These are phyloP conservation scores for Auanema freiburgensis DNA, from an alignment of 2,888 invertebrate species.

Conservation along the genomic window DNA sequence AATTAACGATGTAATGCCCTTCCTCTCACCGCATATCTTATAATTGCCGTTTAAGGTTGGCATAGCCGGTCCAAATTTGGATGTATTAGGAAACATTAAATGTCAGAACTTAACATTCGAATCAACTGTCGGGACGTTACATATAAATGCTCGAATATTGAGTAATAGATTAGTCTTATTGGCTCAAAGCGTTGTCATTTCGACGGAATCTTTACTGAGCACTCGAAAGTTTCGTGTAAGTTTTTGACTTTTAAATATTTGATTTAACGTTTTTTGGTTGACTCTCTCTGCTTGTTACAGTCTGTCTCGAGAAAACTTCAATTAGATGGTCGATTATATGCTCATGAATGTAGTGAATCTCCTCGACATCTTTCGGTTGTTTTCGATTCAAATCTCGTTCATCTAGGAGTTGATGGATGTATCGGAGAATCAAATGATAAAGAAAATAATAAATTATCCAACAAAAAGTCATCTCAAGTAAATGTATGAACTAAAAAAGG, in stretches of 20 bases:
- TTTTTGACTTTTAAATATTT: background rate
- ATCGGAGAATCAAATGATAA: slow-evolving; percentile 36
- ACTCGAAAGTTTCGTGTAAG: slow-evolving; percentile 33
- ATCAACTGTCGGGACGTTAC: slow-evolving; percentile 45
- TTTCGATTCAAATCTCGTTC: slow-evolving; percentile 30
- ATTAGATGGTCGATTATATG: slow-evolving; percentile 44
- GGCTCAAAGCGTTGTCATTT: slow-evolving; percentile 43
- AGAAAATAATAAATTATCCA: slow-evolving; percentile 17
- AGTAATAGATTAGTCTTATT: slow-evolving; percentile 25
- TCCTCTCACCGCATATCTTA: background rate
- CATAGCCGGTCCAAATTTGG: slow-evolving; percentile 46
- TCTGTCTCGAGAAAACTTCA: slow-evolving; percentile 37
- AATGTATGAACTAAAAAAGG: background rate
- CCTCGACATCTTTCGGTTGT: slow-evolving; percentile 12
- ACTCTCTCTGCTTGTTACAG: slow-evolving; percentile 11
- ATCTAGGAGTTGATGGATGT: slow-evolving; percentile 47
- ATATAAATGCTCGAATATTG: slow-evolving; percentile 37
- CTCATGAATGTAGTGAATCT: slow-evolving; percentile 15
- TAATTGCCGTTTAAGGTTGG: slow-evolving; percentile 25
- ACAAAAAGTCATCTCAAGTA: background rate
- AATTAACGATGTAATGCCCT: slow-evolving; percentile 27
- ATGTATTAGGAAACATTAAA: slow-evolving; percentile 41
- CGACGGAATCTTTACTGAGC: slow-evolving; percentile 40
- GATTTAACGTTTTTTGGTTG: slow-evolving; percentile 5
- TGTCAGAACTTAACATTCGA: slow-evolving; percentile 41